A percentile compares a stretch with the other conserved stretches of the same genome.
Evolutionary conservation across 35 echinoderm and acorn worm genomes (phyloP).

Genomic region (Strongylocentrotus purpuratus): DNA sequence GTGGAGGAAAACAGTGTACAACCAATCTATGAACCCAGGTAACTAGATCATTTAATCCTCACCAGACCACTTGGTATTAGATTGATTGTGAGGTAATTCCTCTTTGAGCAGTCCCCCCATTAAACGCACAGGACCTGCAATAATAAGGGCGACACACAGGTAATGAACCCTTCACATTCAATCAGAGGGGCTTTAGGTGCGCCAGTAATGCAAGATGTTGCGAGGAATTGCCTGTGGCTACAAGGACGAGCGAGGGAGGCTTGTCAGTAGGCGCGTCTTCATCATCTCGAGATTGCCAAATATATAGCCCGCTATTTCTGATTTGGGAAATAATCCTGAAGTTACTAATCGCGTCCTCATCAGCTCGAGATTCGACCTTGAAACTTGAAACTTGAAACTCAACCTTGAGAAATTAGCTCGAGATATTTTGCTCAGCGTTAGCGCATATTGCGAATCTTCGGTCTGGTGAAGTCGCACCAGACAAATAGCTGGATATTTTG

Average conservation of each 20-base stretch:
- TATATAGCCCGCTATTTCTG: too few species aligned
- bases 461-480: too few species aligned
- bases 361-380: too few species aligned
- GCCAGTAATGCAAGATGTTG: neutral
- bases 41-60: slow-evolving; percentile 5
- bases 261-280: too few species aligned
- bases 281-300: too few species aligned
- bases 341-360: too few species aligned
- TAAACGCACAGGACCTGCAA: neutral
- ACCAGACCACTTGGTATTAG: neutral
- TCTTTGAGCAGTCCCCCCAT: neutral
- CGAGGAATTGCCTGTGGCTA: neutral
- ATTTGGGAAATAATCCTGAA: too few species aligned
- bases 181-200: neutral
- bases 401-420: too few species aligned
- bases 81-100: slow-evolving; percentile 11
- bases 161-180: slow-evolving; percentile 12
- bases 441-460: too few species aligned
- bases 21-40: neutral
- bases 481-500: too few species aligned
- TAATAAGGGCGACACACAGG: neutral
- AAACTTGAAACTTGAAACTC: too few species aligned
- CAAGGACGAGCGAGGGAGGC: neutral
- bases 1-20: neutral
- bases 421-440: too few species aligned